Conservation (phyloP, 2,797 vertebrate species). For the Macroramphosus scolopax region DNA sequence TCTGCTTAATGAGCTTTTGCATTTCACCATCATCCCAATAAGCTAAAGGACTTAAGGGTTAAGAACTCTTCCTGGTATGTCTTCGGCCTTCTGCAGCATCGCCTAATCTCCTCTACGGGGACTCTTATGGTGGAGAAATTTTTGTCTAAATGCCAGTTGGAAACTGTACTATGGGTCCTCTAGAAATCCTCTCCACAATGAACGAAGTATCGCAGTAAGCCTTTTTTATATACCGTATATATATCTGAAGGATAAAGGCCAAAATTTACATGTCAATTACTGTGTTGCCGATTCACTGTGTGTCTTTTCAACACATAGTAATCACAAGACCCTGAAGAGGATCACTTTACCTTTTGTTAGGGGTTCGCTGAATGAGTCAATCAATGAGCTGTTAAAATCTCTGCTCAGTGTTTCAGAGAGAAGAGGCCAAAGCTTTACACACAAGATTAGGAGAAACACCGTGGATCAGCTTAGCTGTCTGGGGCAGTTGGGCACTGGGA, state of each 20-base stretch:
- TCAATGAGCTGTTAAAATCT: slow-evolving; percentile 12
- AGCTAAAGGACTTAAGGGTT: slow-evolving; percentile 55
- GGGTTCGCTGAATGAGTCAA: not conserved
- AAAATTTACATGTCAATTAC: not conserved
- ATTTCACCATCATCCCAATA: slow-evolving; percentile 58
- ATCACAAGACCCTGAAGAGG: not conserved
- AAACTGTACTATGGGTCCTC: not conserved
- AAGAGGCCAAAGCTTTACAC: slow-evolving; percentile 32
- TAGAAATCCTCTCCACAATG: not conserved
- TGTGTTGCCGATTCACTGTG: not conserved
- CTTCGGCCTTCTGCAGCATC: slow-evolving; percentile 13
- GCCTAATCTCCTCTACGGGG: slow-evolving; percentile 4
- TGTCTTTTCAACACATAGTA: not conserved
- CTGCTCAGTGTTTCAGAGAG: slow-evolving; percentile 7
- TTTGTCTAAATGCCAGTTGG: not conserved
- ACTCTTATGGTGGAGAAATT: slow-evolving; percentile 7
- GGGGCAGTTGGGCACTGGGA: slow-evolving; percentile 11
- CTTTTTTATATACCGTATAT: no score
- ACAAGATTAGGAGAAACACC: slow-evolving; percentile 43
- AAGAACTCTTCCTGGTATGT: slow-evolving; percentile 31
- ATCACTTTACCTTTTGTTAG: not conserved
- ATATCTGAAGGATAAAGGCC: not conserved
- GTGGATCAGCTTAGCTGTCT: slow-evolving; percentile 36
- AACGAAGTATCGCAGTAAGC: not conserved
- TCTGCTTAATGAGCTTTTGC: slow-evolving; percentile 64